Evolutionary conservation across 1,140 invertebrate genomes (phyloP), one percentile per base, ranked within the genome.

Genomic region (Drosophila cardini): DNA sequence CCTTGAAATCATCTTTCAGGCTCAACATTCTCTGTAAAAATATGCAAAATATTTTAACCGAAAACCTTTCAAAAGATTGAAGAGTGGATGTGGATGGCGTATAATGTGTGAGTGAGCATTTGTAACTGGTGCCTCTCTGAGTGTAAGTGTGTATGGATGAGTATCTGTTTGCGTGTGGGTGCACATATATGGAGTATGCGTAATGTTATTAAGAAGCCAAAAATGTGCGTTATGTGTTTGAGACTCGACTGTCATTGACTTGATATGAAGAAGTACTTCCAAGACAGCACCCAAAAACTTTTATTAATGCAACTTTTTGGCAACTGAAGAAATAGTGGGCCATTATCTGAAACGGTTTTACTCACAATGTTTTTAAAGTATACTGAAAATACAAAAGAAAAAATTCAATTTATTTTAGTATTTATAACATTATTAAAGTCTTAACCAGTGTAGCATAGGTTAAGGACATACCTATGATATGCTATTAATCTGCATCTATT

Each of bases 11-110:
- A 43, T 38, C 46, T 53, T 69, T 16, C 38, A 46, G 55, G 76
- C 64, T 76, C 36, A 30, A 43, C 74, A 86, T 80, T 85, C 63
- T 61, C 50, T 58, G 65, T 72, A 71, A 89, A 89, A 87, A 84
- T 89, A 89, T 89, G 84, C 67, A 89, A 89, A 89, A 78, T 84
- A 89, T 89, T 89, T 87, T 84, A 78, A 72, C 77, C 80, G 57
- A 89, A 80, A 84, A 78, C 77, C 82, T 87, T 87, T 89, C 64
- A 84, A 80, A 80, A 89, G 84, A 89, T 89, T 89, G 73, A 67
- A 71, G 84, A 53, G 62, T 34, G 21, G 21, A 53, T 60, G 62
- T 34, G 21, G 21, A 53, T 60, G 62, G 42, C 32, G 63, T 46
- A 48, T 46, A 38, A 30, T 46, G 43, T 75, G 72, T 70, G 55